These are phyloP conservation scores for Corvus moneduloides DNA, from an alignment of 2,113 vertebrate genomes.

Conservation along the genomic window DNA sequence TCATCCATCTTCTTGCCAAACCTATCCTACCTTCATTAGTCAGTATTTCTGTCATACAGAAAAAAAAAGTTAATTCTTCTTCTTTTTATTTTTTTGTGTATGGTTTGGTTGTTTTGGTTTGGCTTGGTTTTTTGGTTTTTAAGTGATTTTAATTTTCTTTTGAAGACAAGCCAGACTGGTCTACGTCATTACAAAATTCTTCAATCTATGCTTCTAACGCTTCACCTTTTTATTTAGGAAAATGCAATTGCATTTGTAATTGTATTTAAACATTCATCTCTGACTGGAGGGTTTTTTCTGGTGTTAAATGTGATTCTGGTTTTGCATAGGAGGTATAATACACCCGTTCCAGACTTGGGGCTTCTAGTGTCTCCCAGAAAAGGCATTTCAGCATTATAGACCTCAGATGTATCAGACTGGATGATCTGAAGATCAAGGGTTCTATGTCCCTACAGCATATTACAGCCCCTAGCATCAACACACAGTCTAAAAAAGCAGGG, in stretches of 20 bases:
- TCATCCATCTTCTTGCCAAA: background rate
- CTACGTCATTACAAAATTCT: background rate
- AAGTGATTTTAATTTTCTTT: background rate
- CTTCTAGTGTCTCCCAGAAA: background rate
- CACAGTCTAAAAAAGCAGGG: background rate
- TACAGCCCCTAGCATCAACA: background rate
- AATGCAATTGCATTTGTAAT: background rate
- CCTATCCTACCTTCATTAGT: background rate
- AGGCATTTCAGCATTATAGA: background rate
- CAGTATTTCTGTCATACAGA: background rate
- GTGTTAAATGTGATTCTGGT: background rate
- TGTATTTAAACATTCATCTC: background rate
- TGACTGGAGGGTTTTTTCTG: background rate
- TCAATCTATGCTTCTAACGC: background rate
- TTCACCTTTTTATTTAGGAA: background rate
- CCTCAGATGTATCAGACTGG: background rate
- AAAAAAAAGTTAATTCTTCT: background rate
- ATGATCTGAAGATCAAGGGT: background rate
- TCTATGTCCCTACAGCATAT: background rate
- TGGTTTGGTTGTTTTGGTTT: background rate
- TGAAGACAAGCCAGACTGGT: background rate
- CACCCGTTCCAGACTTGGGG: background rate
- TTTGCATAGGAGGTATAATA: background rate
- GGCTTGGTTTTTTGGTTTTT: background rate
- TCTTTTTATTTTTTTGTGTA: background rate